These are phyloP conservation scores for Acromyrmex heyeri DNA, from an alignment of 1,140 invertebrate genomes.

Conservation along the genomic window DNA sequence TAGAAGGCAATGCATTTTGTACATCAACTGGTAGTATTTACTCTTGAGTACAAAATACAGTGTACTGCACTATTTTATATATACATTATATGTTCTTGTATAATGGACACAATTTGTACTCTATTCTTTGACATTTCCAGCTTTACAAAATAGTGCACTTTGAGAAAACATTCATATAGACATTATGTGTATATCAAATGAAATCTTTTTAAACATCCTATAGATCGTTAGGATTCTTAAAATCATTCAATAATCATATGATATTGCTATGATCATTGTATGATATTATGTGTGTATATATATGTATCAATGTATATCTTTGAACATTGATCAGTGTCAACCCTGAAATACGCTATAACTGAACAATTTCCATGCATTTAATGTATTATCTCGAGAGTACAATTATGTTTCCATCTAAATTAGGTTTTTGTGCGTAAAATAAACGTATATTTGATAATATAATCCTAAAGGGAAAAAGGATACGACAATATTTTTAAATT, in stretches of 20 bases:
- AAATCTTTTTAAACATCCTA: not conserved
- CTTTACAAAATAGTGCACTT: conserved; percentile 38
- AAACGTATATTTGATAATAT: conserved; percentile 5
- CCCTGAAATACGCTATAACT: not conserved
- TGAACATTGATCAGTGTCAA: conserved; percentile 53
- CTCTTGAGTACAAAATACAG: conserved; percentile 70
- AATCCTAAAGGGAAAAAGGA: not conserved
- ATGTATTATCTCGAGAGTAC: not conserved
- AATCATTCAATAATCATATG: not conserved
- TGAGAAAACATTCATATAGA: not conserved
- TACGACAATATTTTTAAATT: not conserved
- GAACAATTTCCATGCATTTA: not conserved
- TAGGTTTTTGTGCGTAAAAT: not conserved
- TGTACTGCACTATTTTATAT: conserved; percentile 56
- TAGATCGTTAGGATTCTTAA: not conserved
- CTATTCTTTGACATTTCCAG: conserved; percentile 65
- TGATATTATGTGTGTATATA: not conserved
- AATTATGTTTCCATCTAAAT: conserved; percentile 8
- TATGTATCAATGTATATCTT: not conserved
- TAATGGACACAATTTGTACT: conserved; percentile 75
- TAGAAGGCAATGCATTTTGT: conserved; percentile 66
- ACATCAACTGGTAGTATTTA: conserved; percentile 52
- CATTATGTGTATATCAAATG: not conserved
- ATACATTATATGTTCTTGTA: conserved; percentile 63
- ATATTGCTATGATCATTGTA: not conserved